Evolutionary conservation across 2,797 vertebrate genomes (phyloP).

Genomic region (Yasuhikotakia modesta): DNA sequence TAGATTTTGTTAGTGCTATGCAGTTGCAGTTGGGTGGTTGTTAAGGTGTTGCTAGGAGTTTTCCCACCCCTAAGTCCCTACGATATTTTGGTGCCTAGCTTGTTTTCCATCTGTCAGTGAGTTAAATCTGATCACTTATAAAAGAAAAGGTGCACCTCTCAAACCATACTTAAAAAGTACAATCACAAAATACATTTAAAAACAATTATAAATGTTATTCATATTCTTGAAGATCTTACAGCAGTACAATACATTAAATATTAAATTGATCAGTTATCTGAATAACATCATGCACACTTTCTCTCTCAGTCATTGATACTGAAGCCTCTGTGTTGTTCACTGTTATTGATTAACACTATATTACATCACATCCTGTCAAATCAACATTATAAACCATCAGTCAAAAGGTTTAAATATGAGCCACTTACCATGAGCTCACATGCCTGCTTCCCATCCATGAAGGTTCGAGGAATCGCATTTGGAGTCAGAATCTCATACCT

Average conservation of each 20-base stretch:
- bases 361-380: not conserved
- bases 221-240: not conserved
- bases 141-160: no score
- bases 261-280: not conserved
- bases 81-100: no score
- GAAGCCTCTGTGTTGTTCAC: not conserved
- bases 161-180: no score
- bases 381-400: not conserved
- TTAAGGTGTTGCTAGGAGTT: no score
- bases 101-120: no score
- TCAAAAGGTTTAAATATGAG: not conserved
- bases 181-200: no score
- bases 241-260: not conserved
- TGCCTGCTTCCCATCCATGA: constrained; percentile 91
- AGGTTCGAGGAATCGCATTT: constrained; percentile 87
- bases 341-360: not conserved
- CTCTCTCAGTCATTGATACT: not conserved
- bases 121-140: no score
- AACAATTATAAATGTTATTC: no score
- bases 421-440: constrained; percentile 85
- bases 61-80: no score
- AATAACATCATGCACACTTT: not conserved
- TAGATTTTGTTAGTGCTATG: no score
- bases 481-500: constrained; percentile 87
- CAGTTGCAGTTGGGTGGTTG: no score